Evolutionary conservation across 2,797 vertebrate genomes (phyloP).

Genomic region (Mormyrops attenuatus): DNA sequence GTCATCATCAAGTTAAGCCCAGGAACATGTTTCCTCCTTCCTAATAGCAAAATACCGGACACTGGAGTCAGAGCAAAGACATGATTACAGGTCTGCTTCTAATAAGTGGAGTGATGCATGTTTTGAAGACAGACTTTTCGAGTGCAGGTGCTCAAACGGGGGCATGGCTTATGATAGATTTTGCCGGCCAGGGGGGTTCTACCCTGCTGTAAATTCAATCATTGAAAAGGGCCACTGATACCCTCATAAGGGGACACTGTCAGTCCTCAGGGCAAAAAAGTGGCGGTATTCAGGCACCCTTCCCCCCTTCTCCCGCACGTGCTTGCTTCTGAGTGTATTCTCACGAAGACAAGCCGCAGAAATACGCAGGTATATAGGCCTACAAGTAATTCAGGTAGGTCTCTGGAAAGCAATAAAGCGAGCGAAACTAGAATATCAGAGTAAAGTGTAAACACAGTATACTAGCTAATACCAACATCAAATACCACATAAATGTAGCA

Average conservation of each 20-base stretch:
- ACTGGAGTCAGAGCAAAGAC: background rate
- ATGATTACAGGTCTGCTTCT: background rate
- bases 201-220: background rate
- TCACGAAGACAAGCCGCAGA: background rate
- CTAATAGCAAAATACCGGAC: background rate
- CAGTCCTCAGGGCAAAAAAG: background rate
- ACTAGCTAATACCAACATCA: background rate
- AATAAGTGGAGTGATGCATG: background rate
- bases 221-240: background rate
- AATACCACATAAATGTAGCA: background rate
- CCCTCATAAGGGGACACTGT: background rate
- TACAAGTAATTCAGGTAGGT: background rate
- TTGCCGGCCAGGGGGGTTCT: background rate
- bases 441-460: background rate
- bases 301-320: background rate
- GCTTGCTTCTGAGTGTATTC: background rate
- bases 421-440: background rate
- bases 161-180: background rate
- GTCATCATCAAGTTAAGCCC: background rate
- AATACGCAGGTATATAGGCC: background rate
- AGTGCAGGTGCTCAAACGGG: background rate
- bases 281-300: background rate
- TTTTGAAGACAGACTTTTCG: background rate
- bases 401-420: background rate
- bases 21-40: background rate